These are phyloP conservation scores for Tamandua tetradactyla DNA, from an alignment of 2,797 vertebrate genomes.

Conservation along the genomic window DNA sequence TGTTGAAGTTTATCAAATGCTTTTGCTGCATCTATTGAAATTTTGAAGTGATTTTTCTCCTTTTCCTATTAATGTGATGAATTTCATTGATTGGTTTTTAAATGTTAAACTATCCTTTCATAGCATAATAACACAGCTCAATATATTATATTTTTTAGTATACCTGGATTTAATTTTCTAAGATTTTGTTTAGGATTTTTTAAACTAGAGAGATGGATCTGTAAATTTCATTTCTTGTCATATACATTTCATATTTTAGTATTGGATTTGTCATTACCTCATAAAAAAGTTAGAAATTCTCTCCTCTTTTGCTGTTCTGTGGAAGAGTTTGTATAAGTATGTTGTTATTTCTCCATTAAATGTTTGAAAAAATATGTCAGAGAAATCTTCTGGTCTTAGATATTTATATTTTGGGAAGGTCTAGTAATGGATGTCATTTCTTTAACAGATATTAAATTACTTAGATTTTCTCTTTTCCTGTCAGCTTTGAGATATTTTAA, in stretches of 20 bases:
- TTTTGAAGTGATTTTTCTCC: background rate
- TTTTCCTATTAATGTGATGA: background rate
- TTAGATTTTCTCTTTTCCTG: background rate
- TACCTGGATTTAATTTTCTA: background rate
- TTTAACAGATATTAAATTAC: background rate
- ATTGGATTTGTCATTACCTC: background rate
- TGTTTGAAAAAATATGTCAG: background rate
- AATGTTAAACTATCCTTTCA: background rate
- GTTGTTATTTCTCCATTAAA: background rate
- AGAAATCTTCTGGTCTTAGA: background rate
- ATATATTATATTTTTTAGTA: background rate
- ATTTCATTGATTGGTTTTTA: background rate
- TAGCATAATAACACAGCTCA: background rate
- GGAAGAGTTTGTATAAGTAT: background rate
- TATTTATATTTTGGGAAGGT: background rate
- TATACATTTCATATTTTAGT: background rate
- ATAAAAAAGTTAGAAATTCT: background rate
- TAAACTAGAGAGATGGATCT: background rate
- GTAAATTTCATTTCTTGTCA: background rate
- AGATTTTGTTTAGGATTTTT: background rate
- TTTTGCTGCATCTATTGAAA: background rate
- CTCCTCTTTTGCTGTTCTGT: background rate
- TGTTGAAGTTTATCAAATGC: background rate
- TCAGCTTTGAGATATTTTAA: background rate
- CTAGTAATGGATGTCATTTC: background rate